Conservation (phyloP, 2,888 invertebrate genomes). For the Drosophila yooni region DNA sequence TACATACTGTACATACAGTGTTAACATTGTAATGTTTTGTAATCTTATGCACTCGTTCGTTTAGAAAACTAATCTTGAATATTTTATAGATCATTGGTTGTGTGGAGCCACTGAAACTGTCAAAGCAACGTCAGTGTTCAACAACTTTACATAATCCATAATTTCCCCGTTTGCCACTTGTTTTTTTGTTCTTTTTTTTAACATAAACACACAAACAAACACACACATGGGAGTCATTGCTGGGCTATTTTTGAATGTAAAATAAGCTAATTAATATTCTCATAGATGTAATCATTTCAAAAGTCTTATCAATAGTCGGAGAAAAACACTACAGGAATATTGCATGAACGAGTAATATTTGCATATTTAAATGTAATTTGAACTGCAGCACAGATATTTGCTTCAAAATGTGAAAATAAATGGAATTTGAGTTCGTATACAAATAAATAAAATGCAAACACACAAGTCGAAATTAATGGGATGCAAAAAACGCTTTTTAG, state of each 20-base stretch:
- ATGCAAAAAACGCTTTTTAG: background rate
- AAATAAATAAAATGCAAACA: constrained; percentile 32
- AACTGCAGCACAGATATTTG: constrained; percentile 36
- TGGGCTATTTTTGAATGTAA: constrained; percentile 57
- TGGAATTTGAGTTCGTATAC: constrained; percentile 44
- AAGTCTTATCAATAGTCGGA: constrained; percentile 31
- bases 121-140: no score
- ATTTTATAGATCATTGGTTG: constrained; percentile 27
- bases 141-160: no score
- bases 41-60: background rate
- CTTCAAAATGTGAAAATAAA: constrained; percentile 40
- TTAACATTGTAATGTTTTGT: background rate
- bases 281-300: constrained; percentile 38
- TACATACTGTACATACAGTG: no score
- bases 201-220: background rate
- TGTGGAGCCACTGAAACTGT: constrained; percentile 13
- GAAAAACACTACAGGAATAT: constrained; percentile 43
- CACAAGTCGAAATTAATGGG: constrained; percentile 8
- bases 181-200: no score
- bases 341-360: constrained; percentile 23
- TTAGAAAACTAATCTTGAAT: constrained; percentile 11
- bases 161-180: no score
- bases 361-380: constrained; percentile 53
- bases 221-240: constrained; percentile 3
- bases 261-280: constrained; percentile 48